phyloP scores from a whole-genome alignment of 2,113 vertebrate species.

The Heterocephalus glaber region DNA sequence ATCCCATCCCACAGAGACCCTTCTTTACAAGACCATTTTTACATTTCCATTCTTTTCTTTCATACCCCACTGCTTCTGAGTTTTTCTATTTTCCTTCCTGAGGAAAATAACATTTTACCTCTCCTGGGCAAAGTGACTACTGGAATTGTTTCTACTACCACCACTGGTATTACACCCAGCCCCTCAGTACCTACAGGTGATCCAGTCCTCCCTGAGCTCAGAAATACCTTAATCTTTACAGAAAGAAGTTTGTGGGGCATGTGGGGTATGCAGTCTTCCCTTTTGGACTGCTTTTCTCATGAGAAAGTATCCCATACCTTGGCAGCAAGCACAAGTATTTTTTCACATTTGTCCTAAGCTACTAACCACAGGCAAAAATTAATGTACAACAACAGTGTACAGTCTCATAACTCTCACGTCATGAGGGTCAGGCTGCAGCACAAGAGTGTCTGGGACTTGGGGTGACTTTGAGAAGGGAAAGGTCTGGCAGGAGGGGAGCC shows the following conservation, averaged over 20 bases:
- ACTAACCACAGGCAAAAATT: conserved; percentile 32
- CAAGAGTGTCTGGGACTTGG: not conserved
- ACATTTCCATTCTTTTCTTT: not conserved
- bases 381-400: not conserved
- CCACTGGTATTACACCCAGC: not conserved
- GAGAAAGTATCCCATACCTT: not conserved
- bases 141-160: not conserved
- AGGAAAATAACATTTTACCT: not conserved
- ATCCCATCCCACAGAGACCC: not conserved
- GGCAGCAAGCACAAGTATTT: not conserved
- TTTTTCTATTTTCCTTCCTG: not conserved
- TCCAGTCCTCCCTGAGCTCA: not conserved
- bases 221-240: not conserved
- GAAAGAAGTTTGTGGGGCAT: not conserved
- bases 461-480: not conserved
- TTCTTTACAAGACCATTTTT: not conserved
- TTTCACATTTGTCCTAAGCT: conserved; percentile 41
- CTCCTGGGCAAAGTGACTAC: not conserved
- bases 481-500: not conserved
- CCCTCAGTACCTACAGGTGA: not conserved
- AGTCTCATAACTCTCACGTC: not conserved
- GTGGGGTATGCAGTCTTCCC: not conserved
- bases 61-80: not conserved
- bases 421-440: not conserved
- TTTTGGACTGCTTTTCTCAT: not conserved